Base-by-base conservation (phyloP, 2,888 invertebrate genomes). In the Diaphora mendica region DNA sequence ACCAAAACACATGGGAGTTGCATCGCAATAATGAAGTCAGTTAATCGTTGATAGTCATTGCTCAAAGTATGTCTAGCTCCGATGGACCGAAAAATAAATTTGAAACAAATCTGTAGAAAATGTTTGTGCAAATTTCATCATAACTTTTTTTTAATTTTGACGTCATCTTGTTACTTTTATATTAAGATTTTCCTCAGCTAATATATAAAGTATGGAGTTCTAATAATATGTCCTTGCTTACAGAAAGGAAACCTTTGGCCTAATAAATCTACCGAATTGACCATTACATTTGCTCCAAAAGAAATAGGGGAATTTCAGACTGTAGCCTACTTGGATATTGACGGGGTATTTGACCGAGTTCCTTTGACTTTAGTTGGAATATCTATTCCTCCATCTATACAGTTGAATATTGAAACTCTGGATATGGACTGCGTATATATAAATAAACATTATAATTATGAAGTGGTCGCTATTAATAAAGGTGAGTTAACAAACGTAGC, bases 181-280 rank as follows among this genome's bases (percentile, higher is more conserved):
- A 55, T 11, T n/a, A 9, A 55, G 11, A 55, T 55, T 55, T 55
- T 9, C 2, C 2, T 55, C n/a, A 55, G 2, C n/a, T 9, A 51
- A 51, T 51, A n/a, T 15, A 30, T 30, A 0, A 26, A 13, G 59
- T 4, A 59, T 59, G 1, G 15, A 26, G 30, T 26, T 26, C 59
- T 59, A 13, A 62, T 62, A 62, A 62, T 30, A 62, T n/a, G n/a
- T 74, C 30, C 51, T 68, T 11, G 20, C 69, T 23, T 51, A 39
- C 86, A 97, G 97, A 90, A 90, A 77, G 97, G 97, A 35, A 95
- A 96, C 83, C 88, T 97, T 44, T 96, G 96, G 96, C 96, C 97
- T 0, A 95, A 96, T 71, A 96, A 96, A 85, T 83, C 90, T 8
- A 91, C 94, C 33, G 96, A 96, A 73, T 87, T 97, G 73, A 95